phyloP scores from a whole-genome alignment of 2,888 invertebrate genomes.

The Aromia moschata region DNA sequence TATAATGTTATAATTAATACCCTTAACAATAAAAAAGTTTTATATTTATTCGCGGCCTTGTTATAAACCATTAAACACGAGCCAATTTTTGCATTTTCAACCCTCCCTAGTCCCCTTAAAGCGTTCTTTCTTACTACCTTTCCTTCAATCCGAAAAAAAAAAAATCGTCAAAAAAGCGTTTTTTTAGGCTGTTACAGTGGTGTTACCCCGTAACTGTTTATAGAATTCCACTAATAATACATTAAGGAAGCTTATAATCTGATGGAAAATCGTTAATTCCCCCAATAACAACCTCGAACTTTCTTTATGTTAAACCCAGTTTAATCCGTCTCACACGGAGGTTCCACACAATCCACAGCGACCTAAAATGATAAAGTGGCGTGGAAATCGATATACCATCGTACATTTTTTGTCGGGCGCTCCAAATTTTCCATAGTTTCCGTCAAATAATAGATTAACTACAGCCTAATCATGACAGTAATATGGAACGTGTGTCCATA shows the following conservation, averaged over 20 bases:
- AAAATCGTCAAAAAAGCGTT: too few species aligned
- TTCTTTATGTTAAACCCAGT: background rate
- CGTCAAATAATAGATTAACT: constrained; percentile 14
- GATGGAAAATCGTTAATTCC: background rate
- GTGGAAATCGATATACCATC: background rate
- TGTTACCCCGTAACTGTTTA: too few species aligned
- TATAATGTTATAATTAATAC: too few species aligned
- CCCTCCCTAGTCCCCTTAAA: too few species aligned
- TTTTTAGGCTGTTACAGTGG: too few species aligned
- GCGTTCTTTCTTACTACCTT: too few species aligned
- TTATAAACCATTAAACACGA: too few species aligned
- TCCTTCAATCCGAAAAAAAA: too few species aligned
- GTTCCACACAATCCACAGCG: background rate
- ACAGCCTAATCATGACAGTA: constrained; percentile 21
- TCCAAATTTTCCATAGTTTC: background rate
- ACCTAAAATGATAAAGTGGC: background rate
- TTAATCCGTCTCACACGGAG: background rate
- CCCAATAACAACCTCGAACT: background rate
- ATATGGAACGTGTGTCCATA: constrained; percentile 31
- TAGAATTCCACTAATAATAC: constrained; percentile 4
- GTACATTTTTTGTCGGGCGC: background rate
- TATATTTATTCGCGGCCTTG: too few species aligned
- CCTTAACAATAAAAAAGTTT: too few species aligned
- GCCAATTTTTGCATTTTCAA: too few species aligned
- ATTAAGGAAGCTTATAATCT: background rate